Evolutionary conservation across 23 tunicate species (phyloP).

Genomic region (Styela clava): DNA sequence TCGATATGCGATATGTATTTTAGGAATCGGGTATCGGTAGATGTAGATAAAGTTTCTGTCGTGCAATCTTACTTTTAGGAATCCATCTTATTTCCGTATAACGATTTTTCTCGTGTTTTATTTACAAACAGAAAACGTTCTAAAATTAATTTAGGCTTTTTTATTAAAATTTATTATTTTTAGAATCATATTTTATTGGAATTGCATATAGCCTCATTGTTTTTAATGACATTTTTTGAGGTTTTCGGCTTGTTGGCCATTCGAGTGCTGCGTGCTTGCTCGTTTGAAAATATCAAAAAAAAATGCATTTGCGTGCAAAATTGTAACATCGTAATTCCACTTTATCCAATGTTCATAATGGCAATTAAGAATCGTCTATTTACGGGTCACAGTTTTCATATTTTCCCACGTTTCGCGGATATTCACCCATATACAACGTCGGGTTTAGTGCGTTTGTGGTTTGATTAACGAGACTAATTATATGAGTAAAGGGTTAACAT

Average conservation of each 20-base stretch:
- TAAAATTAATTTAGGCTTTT: too few relatives aligned
- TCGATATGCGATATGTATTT: too few relatives aligned
- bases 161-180: too few relatives aligned
- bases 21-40: too few relatives aligned
- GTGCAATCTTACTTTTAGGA: too few relatives aligned
- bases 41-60: too few relatives aligned
- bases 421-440: slow-evolving; percentile 7
- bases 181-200: too few relatives aligned
- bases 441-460: slow-evolving; percentile 1
- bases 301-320: not conserved
- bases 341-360: slow-evolving; percentile 6
- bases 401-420: slow-evolving; percentile 16
- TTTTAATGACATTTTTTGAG: not conserved
- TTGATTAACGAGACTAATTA: not conserved
- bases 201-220: too few relatives aligned
- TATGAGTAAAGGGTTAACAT: not conserved
- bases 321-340: not conserved
- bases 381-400: slow-evolving; percentile 25
- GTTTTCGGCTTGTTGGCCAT: not conserved
- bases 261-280: not conserved
- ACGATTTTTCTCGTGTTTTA: too few relatives aligned
- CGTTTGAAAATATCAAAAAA: not conserved
- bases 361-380: slow-evolving; percentile 20
- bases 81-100: too few relatives aligned
- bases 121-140: too few relatives aligned